Evolutionary conservation across 2,888 invertebrate species (phyloP), one percentile per base, ranked within the genome.

Genomic region (Nudaria mundana): DNA sequence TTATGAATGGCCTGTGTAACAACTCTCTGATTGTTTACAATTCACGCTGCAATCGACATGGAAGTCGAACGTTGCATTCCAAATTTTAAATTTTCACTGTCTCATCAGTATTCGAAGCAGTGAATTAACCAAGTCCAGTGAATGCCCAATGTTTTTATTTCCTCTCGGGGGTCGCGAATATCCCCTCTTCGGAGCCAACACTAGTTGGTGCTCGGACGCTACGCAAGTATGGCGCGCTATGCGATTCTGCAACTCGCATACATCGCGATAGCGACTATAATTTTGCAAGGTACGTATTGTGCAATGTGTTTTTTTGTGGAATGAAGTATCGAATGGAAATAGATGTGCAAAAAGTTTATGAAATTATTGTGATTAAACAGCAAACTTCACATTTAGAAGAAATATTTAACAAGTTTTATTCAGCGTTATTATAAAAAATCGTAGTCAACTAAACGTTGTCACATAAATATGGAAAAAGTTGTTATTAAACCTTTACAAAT

Each of bases 201-300:
- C 49, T 52, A 44, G 37, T 26, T 31, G 32, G 13, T 40, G 34
- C 13, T 18, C 25, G 40, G 25, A 32, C 48, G 48, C 18, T 35
- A 46, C 37, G 63, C 55, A 61, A 76, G 70, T 68, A 78, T 78
- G 78, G 57, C 64, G 52, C 50, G 52, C 33, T 37, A 49, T 44
- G 64, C 48, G 47, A 43, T 20, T 22, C 49, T 47, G 50, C 50
- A 43, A 13, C 8, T 61, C 39, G 50, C 52, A 37, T 44, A 44
- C 40, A 30, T 63, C 40, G 54, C 53, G 35, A 40, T 63, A 38
- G 54, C 53, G 34, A 40, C 50, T 26, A 44, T 55, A 37, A 33
- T 62, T 33, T 38, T 46, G 28, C 54, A 58, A 52, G 72, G 74
- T 75, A 68, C 14, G 39, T 41, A 15, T 36, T 40, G 40, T 50